Base-by-base conservation (phyloP, 2,888 invertebrate genomes). In the Latheticus oryzae region DNA sequence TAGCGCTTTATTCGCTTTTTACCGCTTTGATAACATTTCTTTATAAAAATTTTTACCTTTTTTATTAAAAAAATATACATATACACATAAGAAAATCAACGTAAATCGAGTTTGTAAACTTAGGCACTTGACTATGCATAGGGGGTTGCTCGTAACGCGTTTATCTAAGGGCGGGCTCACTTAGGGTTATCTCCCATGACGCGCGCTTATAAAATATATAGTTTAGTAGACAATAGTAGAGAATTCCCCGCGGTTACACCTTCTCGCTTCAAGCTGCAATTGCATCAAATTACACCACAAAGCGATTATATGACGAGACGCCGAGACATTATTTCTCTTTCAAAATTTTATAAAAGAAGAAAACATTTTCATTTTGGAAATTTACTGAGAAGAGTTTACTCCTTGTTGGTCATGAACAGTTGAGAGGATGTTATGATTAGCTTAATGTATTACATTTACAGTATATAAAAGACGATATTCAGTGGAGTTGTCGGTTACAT, bases 141-240 rank as follows among this genome's bases (percentile, higher is more conserved):
- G 66, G 64, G 69, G 63, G 66, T 61, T 60, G 66, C 66, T 69
- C 68, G 65, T 71, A 71, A 70, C 67, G 65, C 71, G 68, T 71
- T 71, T 72, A 72, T 71, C 69, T 66, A 62, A 67, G 66, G 68
- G 67, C 48, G 64, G 67, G 60, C 67, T 64, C 67, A 69, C 67
- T 72, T 68, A 69, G 69, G 70, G 70, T 71, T 71, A 71, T 71
- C 70, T 68, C 65, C 71, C 66, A 61, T 65, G 65, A 65, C 67
- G 66, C 53, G 55, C 43, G 58, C 55, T 60, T 62, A 62, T 62
- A 62, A 62, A 62, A 62, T 62, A 62, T 62, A 60, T 58, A 62
- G 62, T 57, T 58, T 62, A 58, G 51, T 48, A 43, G 40, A 62
- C 60, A 62, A 62, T 60, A 52, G 48, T 55, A 35, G 38, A 38